Evolutionary conservation across 2,113 vertebrate genomes (phyloP).

Genomic region (Notothenia coriiceps): DNA sequence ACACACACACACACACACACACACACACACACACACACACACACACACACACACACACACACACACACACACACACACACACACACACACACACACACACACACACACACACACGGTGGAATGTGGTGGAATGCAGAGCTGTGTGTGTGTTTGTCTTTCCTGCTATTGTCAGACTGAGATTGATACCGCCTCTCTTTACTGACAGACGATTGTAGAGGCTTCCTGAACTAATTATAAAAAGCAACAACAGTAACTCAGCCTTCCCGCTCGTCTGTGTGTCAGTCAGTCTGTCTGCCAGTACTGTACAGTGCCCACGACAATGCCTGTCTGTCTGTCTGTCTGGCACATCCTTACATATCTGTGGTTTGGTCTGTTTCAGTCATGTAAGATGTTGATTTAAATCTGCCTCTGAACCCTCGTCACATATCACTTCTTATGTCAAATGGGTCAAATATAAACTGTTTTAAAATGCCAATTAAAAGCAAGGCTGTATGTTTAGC

Average conservation of each 20-base stretch:
- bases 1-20: no score
- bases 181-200: conserved; percentile 98
- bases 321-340: conserved; percentile 24
- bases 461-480: not conserved
- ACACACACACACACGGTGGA: not conserved
- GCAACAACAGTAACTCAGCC: conserved; percentile 94
- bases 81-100: conserved; percentile 7
- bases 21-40: conserved; percentile 32
- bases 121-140: conserved; percentile 63
- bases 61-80: conserved; percentile 11
- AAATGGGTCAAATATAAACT: not conserved
- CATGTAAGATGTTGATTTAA: not conserved
- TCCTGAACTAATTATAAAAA: conserved; percentile 99
- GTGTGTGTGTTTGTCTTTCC: conserved; percentile 83
- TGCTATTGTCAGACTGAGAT: conserved; percentile 96
- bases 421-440: not conserved
- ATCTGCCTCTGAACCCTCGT: not conserved
- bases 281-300: conserved; percentile 28
- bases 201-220: conserved; percentile 97
- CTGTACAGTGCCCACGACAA: not conserved
- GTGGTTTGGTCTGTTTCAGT: conserved; percentile 2
- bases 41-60: conserved; percentile 11
- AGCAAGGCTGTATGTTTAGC: not conserved
- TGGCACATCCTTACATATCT: conserved; percentile 10
- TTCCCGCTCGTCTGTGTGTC: conserved; percentile 12